phyloP scores from a whole-genome alignment of 2,888 invertebrate genomes.

The Biston stratarius region DNA sequence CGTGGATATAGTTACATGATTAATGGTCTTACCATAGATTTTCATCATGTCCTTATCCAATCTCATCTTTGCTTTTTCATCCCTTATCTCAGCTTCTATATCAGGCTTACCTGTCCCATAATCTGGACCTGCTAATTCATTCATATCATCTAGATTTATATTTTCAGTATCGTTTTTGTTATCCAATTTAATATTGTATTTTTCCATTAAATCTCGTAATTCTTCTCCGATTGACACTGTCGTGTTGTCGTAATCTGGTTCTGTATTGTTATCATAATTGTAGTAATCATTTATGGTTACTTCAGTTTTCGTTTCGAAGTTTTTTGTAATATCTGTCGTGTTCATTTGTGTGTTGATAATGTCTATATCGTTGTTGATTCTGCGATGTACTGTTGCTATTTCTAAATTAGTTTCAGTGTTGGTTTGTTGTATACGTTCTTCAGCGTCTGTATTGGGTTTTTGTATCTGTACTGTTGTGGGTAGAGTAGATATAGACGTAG shows the following conservation, averaged over 20 bases:
- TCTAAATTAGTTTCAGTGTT: background rate
- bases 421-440: background rate
- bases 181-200: background rate
- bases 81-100: background rate
- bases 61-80: background rate
- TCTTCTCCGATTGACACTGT: background rate
- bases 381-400: background rate
- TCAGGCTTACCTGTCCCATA: background rate
- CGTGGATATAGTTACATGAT: background rate
- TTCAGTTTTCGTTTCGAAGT: background rate
- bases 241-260: background rate
- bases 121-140: background rate
- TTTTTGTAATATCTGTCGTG: background rate
- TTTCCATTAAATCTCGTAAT: background rate
- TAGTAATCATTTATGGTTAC: background rate
- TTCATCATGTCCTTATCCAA: slow-evolving; percentile 10
- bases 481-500: background rate
- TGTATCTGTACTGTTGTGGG: background rate
- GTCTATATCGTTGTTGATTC: background rate
- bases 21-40: background rate
- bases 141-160: background rate
- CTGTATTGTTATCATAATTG: background rate
- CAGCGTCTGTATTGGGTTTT: no score
- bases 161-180: background rate
- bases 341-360: background rate